These are phyloP conservation scores for Odobenus rosmarus DNA, from an alignment of 2,113 vertebrate genomes.

Conservation along the genomic window DNA sequence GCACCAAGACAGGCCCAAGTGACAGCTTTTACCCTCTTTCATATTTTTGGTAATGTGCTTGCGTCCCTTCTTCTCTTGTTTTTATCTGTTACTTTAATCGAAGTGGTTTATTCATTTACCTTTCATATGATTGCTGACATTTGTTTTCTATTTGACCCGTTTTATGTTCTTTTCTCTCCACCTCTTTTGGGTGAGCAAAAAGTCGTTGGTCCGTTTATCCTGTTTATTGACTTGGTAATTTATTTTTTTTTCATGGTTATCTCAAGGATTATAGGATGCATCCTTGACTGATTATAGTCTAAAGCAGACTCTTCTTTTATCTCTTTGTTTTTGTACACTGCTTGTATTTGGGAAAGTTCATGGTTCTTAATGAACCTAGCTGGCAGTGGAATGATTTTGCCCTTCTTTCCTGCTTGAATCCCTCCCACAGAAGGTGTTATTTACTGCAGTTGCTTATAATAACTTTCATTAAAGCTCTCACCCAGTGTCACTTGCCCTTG, in stretches of 20 bases:
- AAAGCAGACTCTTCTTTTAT: not conserved
- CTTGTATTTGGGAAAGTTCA: not conserved
- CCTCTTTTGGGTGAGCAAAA: not conserved
- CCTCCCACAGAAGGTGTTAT: not conserved
- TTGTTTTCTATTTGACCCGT: slow-evolving; percentile 12
- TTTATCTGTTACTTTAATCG: not conserved
- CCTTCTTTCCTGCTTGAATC: not conserved
- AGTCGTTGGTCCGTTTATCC: not conserved
- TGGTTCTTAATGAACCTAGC: not conserved
- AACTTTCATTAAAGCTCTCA: not conserved
- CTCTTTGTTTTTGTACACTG: not conserved
- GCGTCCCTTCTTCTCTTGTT: not conserved
- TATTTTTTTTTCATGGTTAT: not conserved
- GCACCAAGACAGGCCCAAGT: not conserved
- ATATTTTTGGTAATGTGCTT: not conserved
- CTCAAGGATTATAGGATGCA: not conserved
- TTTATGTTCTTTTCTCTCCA: not conserved
- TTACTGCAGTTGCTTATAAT: not conserved
- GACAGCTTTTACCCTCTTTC: not conserved
- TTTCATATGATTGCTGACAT: not conserved
- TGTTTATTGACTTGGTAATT: not conserved
- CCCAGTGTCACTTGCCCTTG: not conserved
- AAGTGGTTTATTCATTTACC: not conserved
- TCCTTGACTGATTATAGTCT: not conserved
- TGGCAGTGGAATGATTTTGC: not conserved